phyloP scores from a whole-genome alignment of 2,113 vertebrate genomes.

The Seriola dumerili region DNA sequence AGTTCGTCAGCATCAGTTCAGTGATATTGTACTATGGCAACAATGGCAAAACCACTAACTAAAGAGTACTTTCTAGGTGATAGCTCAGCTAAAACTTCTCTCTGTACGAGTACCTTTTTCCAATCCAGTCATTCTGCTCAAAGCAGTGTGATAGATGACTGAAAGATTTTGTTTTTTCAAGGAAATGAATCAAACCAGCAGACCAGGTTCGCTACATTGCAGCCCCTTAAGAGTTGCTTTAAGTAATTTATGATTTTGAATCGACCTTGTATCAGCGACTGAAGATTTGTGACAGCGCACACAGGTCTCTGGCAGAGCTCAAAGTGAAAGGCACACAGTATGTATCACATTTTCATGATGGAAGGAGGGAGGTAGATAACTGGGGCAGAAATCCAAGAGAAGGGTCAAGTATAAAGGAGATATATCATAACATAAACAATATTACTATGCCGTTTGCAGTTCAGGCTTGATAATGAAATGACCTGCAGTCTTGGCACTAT shows the following conservation, averaged over 20 bases:
- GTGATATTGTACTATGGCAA: neutral
- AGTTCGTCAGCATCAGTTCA: conserved; percentile 15
- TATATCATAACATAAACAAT: neutral
- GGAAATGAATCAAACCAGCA: conserved; percentile 30
- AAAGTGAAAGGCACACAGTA: conserved; percentile 9
- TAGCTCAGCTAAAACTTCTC: conserved; percentile 4
- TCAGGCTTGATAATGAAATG: neutral
- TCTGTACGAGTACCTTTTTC: neutral
- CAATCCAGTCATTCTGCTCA: conserved; percentile 3
- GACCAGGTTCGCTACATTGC: neutral
- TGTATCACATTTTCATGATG: conserved; percentile 6
- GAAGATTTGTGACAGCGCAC: conserved; percentile 4
- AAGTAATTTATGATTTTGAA: conserved; percentile 40
- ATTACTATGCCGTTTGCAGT: neutral
- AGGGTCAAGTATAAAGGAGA: conserved; percentile 5
- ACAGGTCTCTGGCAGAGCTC: conserved; percentile 10
- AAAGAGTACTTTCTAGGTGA: neutral
- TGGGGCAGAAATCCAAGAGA: neutral
- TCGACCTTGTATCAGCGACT: conserved; percentile 3
- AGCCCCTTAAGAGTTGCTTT: neutral
- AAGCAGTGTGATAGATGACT: conserved; percentile 14
- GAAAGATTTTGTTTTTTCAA: neutral
- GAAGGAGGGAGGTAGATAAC: neutral
- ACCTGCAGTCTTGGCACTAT: neutral
- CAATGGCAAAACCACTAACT: conserved; percentile 4